Evolutionary conservation across 2,113 vertebrate species (phyloP).

Genomic region (Notothenia coriiceps): DNA sequence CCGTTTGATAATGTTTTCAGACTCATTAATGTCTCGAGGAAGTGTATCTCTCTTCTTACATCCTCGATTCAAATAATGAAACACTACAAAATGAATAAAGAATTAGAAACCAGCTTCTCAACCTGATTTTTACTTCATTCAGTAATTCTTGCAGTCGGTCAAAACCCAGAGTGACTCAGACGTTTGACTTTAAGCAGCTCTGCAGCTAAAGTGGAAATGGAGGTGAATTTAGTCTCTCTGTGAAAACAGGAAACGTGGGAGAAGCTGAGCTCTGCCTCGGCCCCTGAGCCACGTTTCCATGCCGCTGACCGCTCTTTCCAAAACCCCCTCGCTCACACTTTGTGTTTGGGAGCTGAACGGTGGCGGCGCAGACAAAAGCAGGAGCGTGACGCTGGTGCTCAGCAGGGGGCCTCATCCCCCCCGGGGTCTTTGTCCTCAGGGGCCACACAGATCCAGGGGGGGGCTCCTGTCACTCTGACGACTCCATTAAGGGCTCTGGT

Average conservation of each 20-base stretch:
- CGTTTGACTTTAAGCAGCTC: not conserved
- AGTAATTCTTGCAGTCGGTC: not conserved
- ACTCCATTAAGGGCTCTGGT: constrained; percentile 24
- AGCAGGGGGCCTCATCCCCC: constrained; percentile 17
- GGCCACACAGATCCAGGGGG: not conserved
- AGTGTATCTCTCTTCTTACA: not conserved
- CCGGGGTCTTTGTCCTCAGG: constrained; percentile 29
- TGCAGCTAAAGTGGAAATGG: constrained; percentile 29
- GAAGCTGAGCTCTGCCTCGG: constrained; percentile 10
- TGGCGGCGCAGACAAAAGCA: constrained; percentile 17
- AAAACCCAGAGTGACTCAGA: constrained; percentile 35
- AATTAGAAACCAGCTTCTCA: not conserved
- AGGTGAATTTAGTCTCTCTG: constrained; percentile 34
- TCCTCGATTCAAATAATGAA: not conserved
- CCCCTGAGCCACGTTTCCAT: constrained; percentile 25
- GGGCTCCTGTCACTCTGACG: constrained; percentile 45
- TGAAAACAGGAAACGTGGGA: constrained; percentile 50
- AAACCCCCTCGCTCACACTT: not conserved
- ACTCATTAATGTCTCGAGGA: too few relatives aligned
- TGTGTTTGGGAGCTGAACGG: constrained; percentile 12
- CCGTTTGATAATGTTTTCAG: not conserved
- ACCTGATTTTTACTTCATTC: too few relatives aligned
- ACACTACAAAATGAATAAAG: not conserved
- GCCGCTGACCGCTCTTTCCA: constrained; percentile 12
- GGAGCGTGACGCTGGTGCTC: constrained; percentile 20